These are phyloP conservation scores for Cromileptes altivelis DNA, from an alignment of 2,113 vertebrate genomes.

Conservation along the genomic window DNA sequence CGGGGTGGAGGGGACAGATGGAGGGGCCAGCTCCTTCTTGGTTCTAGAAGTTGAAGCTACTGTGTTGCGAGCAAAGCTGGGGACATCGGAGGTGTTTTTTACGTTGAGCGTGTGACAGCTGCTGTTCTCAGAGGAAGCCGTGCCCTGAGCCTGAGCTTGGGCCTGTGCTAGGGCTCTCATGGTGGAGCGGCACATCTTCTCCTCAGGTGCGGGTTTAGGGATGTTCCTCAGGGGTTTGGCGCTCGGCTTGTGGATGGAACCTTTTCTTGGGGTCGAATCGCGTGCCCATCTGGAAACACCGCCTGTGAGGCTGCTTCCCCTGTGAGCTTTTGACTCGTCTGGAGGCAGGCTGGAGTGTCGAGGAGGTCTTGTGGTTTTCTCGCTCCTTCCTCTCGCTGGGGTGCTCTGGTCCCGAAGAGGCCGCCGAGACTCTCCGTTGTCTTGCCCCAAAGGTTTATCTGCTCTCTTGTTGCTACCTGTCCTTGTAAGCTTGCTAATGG, in stretches of 20 bases:
- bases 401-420: slow-evolving; percentile 87
- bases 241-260: slow-evolving; percentile 87
- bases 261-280: slow-evolving; percentile 78
- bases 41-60: slow-evolving; percentile 91
- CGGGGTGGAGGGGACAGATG: slow-evolving; percentile 76
- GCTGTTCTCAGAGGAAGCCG: slow-evolving; percentile 75
- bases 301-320: slow-evolving; percentile 68
- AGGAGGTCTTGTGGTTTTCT: slow-evolving; percentile 81
- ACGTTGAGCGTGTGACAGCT: slow-evolving; percentile 63
- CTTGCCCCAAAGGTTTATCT: slow-evolving; percentile 78
- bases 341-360: slow-evolving; percentile 87
- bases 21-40: slow-evolving; percentile 82
- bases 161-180: slow-evolving; percentile 83
- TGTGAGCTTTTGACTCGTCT: slow-evolving; percentile 86
- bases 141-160: slow-evolving; percentile 51
- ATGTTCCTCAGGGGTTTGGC: slow-evolving; percentile 90
- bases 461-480: slow-evolving; percentile 78
- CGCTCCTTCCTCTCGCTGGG: slow-evolving; percentile 82
- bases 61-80: slow-evolving; percentile 93
- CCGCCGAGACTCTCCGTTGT: slow-evolving; percentile 74
- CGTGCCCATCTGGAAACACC: slow-evolving; percentile 80
- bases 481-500: slow-evolving; percentile 87
- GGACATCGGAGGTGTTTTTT: slow-evolving; percentile 78
- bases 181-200: slow-evolving; percentile 90
- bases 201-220: slow-evolving; percentile 87